Conservation (phyloP, 1,140 invertebrate species). For the Drosophila triauraria region DNA sequence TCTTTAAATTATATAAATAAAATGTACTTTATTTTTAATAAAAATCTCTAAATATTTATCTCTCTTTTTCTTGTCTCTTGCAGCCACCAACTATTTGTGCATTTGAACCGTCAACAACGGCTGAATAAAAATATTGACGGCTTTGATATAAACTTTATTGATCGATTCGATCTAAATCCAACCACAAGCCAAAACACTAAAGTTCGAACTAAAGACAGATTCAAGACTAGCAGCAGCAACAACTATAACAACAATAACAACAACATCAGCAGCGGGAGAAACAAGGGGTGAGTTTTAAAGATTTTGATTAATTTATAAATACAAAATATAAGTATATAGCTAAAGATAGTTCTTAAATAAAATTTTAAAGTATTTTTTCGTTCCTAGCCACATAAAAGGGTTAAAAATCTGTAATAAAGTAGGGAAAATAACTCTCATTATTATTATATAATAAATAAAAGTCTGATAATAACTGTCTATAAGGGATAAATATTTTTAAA, state of each 20-base stretch:
- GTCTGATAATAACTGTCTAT: too few relatives aligned
- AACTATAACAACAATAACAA: background rate
- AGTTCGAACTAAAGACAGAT: slow-evolving; percentile 63
- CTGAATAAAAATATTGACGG: slow-evolving; percentile 62
- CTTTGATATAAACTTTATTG: slow-evolving; percentile 36
- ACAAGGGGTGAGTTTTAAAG: slow-evolving; percentile 44
- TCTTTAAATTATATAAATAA: too few relatives aligned
- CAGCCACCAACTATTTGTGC: slow-evolving; percentile 57
- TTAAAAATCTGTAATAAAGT: too few relatives aligned
- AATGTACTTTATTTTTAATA: background rate
- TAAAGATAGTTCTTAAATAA: too few relatives aligned
- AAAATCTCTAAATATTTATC: background rate
- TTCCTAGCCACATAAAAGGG: too few relatives aligned
- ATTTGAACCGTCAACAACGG: slow-evolving; percentile 53
- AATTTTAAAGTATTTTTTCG: too few relatives aligned
- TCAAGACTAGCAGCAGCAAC: slow-evolving; percentile 39
- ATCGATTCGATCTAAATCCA: slow-evolving; percentile 40
- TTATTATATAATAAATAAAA: too few relatives aligned
- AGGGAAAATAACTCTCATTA: too few relatives aligned
- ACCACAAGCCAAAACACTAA: slow-evolving; percentile 27
- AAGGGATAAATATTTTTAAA: too few relatives aligned
- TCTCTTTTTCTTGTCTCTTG: background rate
- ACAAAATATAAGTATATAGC: too few relatives aligned
- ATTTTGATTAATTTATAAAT: too few relatives aligned
- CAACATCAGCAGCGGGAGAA: slow-evolving; percentile 6